Evolutionary conservation across 2,888 invertebrate genomes (phyloP), one percentile per base, ranked within the genome.

Genomic region (Camptogramma bilineatum): DNA sequence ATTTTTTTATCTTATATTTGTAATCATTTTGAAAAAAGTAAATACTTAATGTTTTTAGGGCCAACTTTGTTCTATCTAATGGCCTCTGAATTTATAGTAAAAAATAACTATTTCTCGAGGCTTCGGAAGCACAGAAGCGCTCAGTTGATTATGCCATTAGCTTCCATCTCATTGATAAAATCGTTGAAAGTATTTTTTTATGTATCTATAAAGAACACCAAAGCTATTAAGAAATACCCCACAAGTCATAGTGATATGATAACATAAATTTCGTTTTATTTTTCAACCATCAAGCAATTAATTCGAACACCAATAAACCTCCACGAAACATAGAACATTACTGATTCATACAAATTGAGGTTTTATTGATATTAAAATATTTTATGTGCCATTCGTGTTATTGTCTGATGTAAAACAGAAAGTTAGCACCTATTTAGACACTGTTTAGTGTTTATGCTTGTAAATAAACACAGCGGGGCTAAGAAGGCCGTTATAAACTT

Each of bases 361-460:
- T 69, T 74, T 75, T 77, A 74, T 70, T 56, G 72, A 62, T 62
- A 66, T 74, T 71, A 71, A 75, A 78, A 73, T 69, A 63, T 71
- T 76, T 78, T 76, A 78, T 65, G 70, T 47, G 53, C 16, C 19
- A 53, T 61, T 42, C 51, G 65, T 62, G 66, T 59, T 47, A 52
- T 60, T 56, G 58, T 59, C 62, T 21, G 58, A 51, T 56, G 46
- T 55, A 46, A 62, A 66, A 59, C 59, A 28, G 34, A 50, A 57
- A 44, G 52, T 52, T 44, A 62, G 48, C 21, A 52, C 42, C 17
- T 52, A 66, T 52, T 52, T 34, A 24, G n/a, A 17, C 16, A 28
- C 28, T 24, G 5, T 24, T 50, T 46, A 34, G 34, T 39, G 34
- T 39, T 39, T 13, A 39, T 39, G 13, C 34, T 3, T 39, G 13